Base-by-base conservation (phyloP, 1,140 invertebrate species). In the Nylanderia fulva region DNA sequence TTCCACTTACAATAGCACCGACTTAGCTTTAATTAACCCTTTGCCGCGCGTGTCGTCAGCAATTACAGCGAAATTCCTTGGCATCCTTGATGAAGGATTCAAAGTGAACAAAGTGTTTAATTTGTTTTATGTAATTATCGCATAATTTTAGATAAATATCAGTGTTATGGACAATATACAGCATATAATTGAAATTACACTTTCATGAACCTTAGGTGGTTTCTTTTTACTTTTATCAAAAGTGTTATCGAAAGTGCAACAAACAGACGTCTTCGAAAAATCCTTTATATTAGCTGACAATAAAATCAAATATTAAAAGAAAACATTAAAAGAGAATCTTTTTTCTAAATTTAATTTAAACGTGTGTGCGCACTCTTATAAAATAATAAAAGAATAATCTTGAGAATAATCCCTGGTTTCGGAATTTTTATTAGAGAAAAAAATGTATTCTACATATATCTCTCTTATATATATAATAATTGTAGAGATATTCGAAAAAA, bases 11-110 rank as follows among this genome's bases (percentile, higher is more conserved):
- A 58, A 24, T 61, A 2, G 58, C 72, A 54, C 8, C 71, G 58
- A 61, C 21, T 82, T 82, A 58, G 52, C 77, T 82, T 45, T 72
- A 82, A 82, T 82, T 82, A 82, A 82, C 64, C 52, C 66, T 72
- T 82, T 58, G 24, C 15, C 13, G 33, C 48, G 77, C 52, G n/a
- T 45, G 77, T 71, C 61, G 45, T 79, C 77, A 71, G 36, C 77
- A 82, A 82, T 72, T 82, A 82, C 13, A 4, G 39, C 13, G 52
- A 58, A 72, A 71, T 82, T 58, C 18, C 36, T 72, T 58, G 52
- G 18, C 18, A 33, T 80, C 52, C 48, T 58, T n/a, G 13, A 45
- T 9, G 13, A 42, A 80, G 77, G 21, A 69, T 39, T 2, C n/a
- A 5, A 58, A 71, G 52, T 39, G 27, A 79, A 66, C n/a, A 66